phyloP scores from a whole-genome alignment of 2,113 vertebrate genomes.

The Dissostichus mawsoni region DNA sequence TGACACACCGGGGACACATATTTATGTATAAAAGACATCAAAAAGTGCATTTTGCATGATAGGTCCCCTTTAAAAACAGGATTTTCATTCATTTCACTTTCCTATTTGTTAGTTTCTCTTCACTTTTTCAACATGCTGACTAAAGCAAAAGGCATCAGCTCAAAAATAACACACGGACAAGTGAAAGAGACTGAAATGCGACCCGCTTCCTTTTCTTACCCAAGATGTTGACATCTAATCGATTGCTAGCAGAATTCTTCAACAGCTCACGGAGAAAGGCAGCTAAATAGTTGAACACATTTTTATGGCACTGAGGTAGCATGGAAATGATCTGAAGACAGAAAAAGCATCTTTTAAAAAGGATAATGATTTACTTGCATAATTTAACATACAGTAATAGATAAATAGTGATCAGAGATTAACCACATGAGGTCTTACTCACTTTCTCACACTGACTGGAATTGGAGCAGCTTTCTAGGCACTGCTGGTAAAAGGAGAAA shows the following conservation, averaged over 20 bases:
- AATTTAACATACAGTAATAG: neutral
- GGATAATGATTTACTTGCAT: neutral
- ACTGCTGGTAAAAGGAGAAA: conserved; percentile 86
- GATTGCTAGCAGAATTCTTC: conserved; percentile 90
- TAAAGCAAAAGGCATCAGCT: conserved; percentile 25
- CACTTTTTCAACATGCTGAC: conserved; percentile 4
- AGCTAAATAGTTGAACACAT: conserved; percentile 93
- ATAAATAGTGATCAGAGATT: neutral
- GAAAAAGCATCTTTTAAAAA: neutral
- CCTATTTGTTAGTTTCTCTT: neutral
- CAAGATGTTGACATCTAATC: conserved; percentile 90
- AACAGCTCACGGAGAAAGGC: conserved; percentile 93
- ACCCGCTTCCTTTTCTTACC: conserved; percentile 82
- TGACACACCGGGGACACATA: no score
- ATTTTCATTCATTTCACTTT: neutral
- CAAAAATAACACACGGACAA: conserved; percentile 11
- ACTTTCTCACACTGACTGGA: conserved; percentile 90
- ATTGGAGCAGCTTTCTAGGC: conserved; percentile 85
- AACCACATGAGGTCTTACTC: conserved; percentile 15
- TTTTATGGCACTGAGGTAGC: conserved; percentile 91
- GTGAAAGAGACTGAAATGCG: neutral
- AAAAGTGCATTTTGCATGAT: no score
- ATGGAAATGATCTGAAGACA: conserved; percentile 86
- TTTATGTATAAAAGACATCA: no score
- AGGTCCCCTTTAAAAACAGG: neutral